A percentile compares a stretch with the other conserved stretches of the same genome.
Conservation (phyloP, 2,113 vertebrate genomes). For the Pithys albifrons region DNA sequence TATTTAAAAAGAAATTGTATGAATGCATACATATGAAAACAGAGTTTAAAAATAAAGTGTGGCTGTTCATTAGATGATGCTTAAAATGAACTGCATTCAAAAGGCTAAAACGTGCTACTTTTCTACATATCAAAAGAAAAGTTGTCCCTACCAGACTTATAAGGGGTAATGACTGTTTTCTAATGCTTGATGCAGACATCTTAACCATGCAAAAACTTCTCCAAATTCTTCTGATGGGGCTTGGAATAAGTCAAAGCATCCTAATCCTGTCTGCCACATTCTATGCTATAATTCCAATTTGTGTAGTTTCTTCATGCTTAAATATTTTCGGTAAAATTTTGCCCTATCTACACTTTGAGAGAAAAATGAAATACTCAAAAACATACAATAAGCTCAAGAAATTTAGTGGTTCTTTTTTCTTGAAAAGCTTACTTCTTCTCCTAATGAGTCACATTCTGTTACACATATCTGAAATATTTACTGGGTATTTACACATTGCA, state of each 20-base stretch:
- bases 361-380: background rate
- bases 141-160: background rate
- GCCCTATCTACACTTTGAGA: background rate
- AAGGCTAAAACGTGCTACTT: rapidly evolving
- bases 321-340: background rate
- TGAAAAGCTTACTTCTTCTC: background rate
- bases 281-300: background rate
- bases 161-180: background rate
- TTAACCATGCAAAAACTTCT: background rate
- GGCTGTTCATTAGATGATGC: rapidly evolving
- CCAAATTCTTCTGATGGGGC: background rate
- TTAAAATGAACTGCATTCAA: background rate
- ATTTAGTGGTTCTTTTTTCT: background rate
- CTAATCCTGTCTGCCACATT: background rate
- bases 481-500: background rate
- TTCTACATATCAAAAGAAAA: background rate
- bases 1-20: background rate
- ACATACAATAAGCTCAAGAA: background rate
- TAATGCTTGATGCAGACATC: background rate
- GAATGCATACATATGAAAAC: background rate
- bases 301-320: background rate
- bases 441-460: background rate
- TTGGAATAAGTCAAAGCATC: background rate
- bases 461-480: background rate
- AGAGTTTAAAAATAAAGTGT: background rate